These are phyloP conservation scores for Geothlypis trichas DNA, from an alignment of 2,113 vertebrate species.

Conservation along the genomic window DNA sequence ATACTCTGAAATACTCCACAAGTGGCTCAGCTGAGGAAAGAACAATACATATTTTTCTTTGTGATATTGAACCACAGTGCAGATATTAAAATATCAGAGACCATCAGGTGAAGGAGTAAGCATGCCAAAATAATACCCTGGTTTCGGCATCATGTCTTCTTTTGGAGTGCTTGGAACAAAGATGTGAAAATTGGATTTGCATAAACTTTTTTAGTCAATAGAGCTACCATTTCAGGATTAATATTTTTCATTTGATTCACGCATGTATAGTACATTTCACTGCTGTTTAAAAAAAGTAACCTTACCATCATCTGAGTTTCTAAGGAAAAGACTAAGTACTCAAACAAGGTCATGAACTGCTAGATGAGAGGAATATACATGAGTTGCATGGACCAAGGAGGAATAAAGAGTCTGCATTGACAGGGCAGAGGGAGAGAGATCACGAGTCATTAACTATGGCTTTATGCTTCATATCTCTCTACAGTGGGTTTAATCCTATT, in stretches of 20 bases:
- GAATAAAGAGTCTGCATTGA: background rate
- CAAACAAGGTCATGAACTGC: background rate
- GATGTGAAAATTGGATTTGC: background rate
- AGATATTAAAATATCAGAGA: background rate
- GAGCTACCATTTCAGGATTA: background rate
- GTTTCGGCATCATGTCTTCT: background rate
- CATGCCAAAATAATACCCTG: background rate
- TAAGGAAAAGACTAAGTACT: background rate
- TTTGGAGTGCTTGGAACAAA: background rate
- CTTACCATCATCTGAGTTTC: background rate
- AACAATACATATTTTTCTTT: background rate
- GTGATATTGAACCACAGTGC: background rate
- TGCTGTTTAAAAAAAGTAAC: background rate
- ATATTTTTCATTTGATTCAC: background rate
- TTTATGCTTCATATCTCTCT: background rate
- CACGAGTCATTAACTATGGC: background rate
- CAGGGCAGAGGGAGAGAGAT: accelerated
- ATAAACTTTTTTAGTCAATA: background rate
- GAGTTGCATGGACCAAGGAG: background rate
- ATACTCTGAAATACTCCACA: background rate
- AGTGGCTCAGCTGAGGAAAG: background rate
- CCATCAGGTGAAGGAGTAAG: background rate
- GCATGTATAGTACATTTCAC: background rate
- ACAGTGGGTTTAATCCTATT: background rate
- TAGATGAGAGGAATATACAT: background rate